Evolutionary conservation across 2,888 invertebrate species (phyloP).

Genomic region (Onthophagus sagittarius): DNA sequence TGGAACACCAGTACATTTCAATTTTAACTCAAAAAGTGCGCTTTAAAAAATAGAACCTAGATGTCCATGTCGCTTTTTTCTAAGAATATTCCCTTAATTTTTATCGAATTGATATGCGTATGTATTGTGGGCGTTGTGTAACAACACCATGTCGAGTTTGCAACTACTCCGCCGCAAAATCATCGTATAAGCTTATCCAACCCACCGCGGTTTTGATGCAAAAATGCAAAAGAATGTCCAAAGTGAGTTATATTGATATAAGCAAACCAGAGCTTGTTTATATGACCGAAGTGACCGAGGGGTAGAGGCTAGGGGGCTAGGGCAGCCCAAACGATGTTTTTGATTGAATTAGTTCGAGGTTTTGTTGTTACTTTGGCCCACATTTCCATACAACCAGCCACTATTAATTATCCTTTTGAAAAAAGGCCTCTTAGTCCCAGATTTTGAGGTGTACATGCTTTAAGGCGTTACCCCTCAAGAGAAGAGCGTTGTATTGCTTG

Average conservation of each 20-base stretch:
- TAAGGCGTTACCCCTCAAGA: conserved; percentile 93
- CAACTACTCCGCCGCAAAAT: conserved; percentile 53
- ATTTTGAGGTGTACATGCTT: conserved; percentile 96
- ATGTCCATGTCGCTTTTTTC: too few relatives aligned
- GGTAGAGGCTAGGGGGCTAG: too few relatives aligned
- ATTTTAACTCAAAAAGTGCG: too few relatives aligned
- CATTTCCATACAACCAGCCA: conserved; percentile 94
- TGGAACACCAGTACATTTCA: too few relatives aligned
- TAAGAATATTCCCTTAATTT: too few relatives aligned
- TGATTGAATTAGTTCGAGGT: conserved; percentile 77
- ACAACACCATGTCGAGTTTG: conserved; percentile 41
- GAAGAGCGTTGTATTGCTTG: conserved; percentile 99
- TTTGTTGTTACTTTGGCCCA: conserved; percentile 78
- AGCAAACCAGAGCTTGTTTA: conserved; percentile 62
- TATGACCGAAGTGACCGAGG: conserved; percentile 64
- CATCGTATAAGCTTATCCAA: conserved; percentile 26
- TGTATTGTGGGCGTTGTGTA: conserved; percentile 11
- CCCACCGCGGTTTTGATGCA: conserved; percentile 12
- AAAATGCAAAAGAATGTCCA: conserved; percentile 13
- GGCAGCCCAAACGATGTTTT: conserved; percentile 70
- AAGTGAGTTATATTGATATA: conserved; percentile 52
- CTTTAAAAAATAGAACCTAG: too few relatives aligned
- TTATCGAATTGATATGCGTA: too few relatives aligned
- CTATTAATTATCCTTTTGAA: conserved; percentile 99
- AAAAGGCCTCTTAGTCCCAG: conserved; percentile 97